A percentile compares a stretch with the other conserved stretches of the same genome.
Conservation (phyloP, 2,888 invertebrate species). For the Nephrotoma flavescens region DNA sequence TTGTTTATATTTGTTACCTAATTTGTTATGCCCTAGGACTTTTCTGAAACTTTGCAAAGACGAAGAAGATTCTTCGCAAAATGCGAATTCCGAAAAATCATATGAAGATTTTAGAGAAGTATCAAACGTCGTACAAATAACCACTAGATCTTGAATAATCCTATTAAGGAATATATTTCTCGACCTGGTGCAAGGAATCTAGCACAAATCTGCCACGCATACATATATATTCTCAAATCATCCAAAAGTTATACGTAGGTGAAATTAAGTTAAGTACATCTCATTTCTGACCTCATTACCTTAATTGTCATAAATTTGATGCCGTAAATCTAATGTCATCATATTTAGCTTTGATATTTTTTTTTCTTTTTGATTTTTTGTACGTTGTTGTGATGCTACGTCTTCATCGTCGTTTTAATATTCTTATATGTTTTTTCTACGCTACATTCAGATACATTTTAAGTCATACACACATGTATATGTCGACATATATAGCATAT, state of each 20-base stretch:
- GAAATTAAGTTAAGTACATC: not conserved
- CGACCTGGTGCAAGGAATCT: not conserved
- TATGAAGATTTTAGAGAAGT: no score
- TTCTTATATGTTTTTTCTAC: not conserved
- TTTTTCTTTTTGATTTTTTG: not conserved
- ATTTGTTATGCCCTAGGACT: no score
- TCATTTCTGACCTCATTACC: not conserved
- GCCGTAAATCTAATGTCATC: not conserved
- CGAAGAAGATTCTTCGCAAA: no score
- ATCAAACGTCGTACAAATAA: not conserved
- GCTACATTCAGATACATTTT: not conserved
- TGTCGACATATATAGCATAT: not conserved
- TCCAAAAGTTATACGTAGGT: not conserved
- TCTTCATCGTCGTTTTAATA: not conserved
- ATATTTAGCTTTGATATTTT: not conserved
- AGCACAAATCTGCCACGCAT: no score
- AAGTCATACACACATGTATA: not conserved
- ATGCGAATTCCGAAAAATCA: no score
- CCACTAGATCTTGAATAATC: not conserved
- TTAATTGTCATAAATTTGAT: not conserved
- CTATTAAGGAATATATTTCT: not conserved
- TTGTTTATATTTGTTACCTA: no score
- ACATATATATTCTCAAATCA: no score
- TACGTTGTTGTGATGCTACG: not conserved
- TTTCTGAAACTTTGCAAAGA: no score